Evolutionary conservation across 2,888 invertebrate species (phyloP).

Genomic region (Scaptomyza parva): DNA sequence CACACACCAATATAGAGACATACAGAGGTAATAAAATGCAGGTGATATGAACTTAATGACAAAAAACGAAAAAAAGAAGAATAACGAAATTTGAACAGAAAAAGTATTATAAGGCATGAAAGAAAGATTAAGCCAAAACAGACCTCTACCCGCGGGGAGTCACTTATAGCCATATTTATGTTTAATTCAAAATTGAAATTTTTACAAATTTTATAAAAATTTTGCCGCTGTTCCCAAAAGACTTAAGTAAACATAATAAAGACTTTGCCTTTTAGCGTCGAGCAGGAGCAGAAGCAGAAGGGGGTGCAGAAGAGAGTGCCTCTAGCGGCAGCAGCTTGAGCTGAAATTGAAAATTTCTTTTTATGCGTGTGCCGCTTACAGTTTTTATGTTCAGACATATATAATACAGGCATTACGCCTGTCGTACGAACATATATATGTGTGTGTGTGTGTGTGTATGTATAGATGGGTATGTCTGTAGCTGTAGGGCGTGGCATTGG

Average conservation of each 20-base stretch:
- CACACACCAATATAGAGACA: slow-evolving; percentile 9
- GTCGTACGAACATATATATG: slow-evolving; percentile 14
- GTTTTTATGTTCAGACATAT: slow-evolving; percentile 71
- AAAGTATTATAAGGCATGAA: slow-evolving; percentile 20
- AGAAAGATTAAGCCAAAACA: slow-evolving; percentile 15
- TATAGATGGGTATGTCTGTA: slow-evolving; percentile 25
- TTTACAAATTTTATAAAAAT: slow-evolving; percentile 53
- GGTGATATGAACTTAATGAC: slow-evolving; percentile 20
- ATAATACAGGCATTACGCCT: slow-evolving; percentile 59
- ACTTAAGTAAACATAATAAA: slow-evolving; percentile 16
- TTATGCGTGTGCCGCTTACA: slow-evolving; percentile 71
- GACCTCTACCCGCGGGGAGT: slow-evolving; percentile 35
- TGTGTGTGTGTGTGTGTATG: slow-evolving; percentile 19
- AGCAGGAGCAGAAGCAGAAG: background rate
- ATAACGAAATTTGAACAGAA: slow-evolving; percentile 18
- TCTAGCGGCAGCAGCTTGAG: slow-evolving; percentile 64
- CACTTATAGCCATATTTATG: slow-evolving; percentile 62
- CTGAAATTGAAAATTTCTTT: slow-evolving; percentile 73
- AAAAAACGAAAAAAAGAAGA: background rate
- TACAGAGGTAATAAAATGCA: slow-evolving; percentile 22
- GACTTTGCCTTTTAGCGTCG: background rate
- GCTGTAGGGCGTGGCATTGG: slow-evolving; percentile 70
- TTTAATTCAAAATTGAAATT: slow-evolving; percentile 66
- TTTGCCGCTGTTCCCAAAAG: slow-evolving; percentile 50
- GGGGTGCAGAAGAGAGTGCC: slow-evolving; percentile 23